Evolutionary conservation across 2,888 invertebrate species (phyloP), one percentile per base, ranked within the genome.

Genomic region (Loripinus fragilis): DNA sequence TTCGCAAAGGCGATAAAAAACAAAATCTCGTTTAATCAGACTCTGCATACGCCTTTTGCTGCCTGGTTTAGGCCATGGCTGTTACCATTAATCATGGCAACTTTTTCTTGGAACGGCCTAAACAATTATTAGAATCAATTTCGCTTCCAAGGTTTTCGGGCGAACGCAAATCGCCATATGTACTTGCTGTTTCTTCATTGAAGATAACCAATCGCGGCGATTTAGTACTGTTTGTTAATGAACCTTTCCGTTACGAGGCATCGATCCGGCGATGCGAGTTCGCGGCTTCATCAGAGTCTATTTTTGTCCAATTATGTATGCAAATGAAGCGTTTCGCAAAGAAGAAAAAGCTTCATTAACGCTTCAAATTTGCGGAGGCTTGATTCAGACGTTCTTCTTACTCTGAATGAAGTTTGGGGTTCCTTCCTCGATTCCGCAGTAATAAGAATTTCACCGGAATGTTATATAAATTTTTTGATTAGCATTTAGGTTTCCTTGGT

Each of bases 81-180:
- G n/a, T n/a, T n/a, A n/a, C n/a, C n/a, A n/a, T n/a, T n/a, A n/a
- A n/a, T n/a, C n/a, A n/a, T n/a, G n/a, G n/a, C n/a, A n/a, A n/a
- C n/a, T n/a, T n/a, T n/a, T n/a, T n/a, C n/a, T n/a, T n/a, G n/a
- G n/a, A n/a, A n/a, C n/a, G n/a, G n/a, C n/a, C n/a, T n/a, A n/a
- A 83, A 83, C 80, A 83, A 83, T 83, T 83, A 87, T 85, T 84
- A 76, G 82, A 85, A 86, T 86, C 87, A 86, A 86, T 86, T 87
- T 86, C 80, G 83, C 82, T 76, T 77, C 76, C 71, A 74, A 73
- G 78, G 74, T 77, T 85, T 80, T 77, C 78, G 68, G 76, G 74
- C 74, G 68, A 60, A 38, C 69, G 72, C 80, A 78, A 83, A 80
- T 76, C 70, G 80, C 83, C 83, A 83, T 83, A 83, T 83, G 80